A percentile compares a stretch with the other conserved stretches of the same genome.
Evolutionary conservation across 64 coral and sea anemone genomes (phyloP).

Genomic region (Actinia tenebrosa): DNA sequence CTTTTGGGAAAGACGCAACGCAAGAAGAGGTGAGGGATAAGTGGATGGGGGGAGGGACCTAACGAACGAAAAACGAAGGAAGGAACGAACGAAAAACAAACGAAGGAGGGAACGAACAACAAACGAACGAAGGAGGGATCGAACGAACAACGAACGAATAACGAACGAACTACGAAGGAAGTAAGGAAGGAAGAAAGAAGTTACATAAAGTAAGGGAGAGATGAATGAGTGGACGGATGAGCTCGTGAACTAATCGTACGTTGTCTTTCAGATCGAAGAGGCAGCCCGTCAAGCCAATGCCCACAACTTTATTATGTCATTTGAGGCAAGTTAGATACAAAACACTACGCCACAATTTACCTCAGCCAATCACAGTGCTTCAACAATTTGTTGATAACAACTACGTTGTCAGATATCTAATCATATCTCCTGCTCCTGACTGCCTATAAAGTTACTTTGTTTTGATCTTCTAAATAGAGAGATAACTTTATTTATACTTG

Average conservation of each 20-base stretch:
- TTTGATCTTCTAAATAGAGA: too few species aligned
- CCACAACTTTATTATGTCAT: constrained; percentile 71
- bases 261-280: constrained; percentile 64
- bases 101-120: neutral
- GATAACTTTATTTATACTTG: too few species aligned
- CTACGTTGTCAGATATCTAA: too few species aligned
- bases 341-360: neutral
- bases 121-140: too few species aligned
- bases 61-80: too few species aligned
- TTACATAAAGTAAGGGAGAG: neutral
- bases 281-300: constrained; percentile 85
- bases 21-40: constrained; percentile 63
- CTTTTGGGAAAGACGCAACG: constrained; percentile 78
- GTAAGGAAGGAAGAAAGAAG: too few species aligned
- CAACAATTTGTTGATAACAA: too few species aligned
- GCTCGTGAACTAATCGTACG: neutral
- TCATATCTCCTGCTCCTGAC: too few species aligned
- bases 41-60: neutral
- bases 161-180: neutral
- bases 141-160: neutral
- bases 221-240: too few species aligned
- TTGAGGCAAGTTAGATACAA: constrained; percentile 53
- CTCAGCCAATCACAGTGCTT: too few species aligned
- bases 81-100: neutral
- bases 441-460: too few species aligned